Percentiles rank a stretch among this genome's conserved stretches.
These are phyloP conservation scores for Gallinago solitaria DNA, from an alignment of 2,797 vertebrate species.

Conservation along the genomic window DNA sequence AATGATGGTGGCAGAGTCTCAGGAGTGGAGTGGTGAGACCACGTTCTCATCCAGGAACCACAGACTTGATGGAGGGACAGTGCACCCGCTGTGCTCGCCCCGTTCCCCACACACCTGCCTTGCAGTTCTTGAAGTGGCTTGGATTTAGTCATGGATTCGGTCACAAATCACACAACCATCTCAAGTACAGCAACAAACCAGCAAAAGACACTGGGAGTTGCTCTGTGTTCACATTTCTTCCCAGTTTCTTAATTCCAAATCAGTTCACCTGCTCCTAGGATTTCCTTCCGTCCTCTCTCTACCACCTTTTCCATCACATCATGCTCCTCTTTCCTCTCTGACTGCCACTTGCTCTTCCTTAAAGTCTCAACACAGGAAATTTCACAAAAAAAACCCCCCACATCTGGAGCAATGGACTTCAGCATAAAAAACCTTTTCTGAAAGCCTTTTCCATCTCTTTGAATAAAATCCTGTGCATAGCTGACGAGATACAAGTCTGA, in stretches of 20 bases:
- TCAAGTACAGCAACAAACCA: not conserved
- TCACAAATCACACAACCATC: not conserved
- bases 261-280: not conserved
- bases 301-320: not conserved
- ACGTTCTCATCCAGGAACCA: not conserved
- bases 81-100: rapidly evolving
- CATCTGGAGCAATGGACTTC: not conserved
- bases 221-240: not conserved
- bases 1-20: not conserved
- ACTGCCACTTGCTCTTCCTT: not conserved
- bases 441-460: not conserved
- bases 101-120: not conserved
- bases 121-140: not conserved
- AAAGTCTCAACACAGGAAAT: not conserved
- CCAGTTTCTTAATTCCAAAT: not conserved
- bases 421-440: not conserved
- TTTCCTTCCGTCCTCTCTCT: not conserved
- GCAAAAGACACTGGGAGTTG: not conserved
- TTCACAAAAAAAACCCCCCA: not conserved
- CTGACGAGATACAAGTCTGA: not conserved
- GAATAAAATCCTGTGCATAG: not conserved
- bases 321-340: not conserved
- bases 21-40: not conserved
- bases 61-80: not conserved
- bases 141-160: not conserved